A percentile compares a stretch with the other conserved stretches of the same genome.
Evolutionary conservation across 2,113 vertebrate species (phyloP).

Genomic region (Pao palembangensis): DNA sequence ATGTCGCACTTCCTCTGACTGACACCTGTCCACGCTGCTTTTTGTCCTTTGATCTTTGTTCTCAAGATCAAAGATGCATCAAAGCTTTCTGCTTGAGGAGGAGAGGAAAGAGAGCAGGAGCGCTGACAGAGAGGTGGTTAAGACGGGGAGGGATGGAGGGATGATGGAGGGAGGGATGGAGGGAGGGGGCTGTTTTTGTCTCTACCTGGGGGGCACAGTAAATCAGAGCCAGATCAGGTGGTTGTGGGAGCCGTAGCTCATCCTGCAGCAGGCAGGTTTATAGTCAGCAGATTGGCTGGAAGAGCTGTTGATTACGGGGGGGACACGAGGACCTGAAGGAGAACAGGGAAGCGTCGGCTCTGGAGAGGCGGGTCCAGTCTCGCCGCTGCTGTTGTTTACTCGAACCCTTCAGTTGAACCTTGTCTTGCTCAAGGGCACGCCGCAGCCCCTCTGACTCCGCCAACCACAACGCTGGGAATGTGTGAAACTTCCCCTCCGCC

Average conservation of each 20-base stretch:
- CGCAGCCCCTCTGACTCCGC: neutral
- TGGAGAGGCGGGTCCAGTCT: neutral
- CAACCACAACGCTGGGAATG: conserved; percentile 26
- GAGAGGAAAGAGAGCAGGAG: conserved; percentile 7
- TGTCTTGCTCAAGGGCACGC: neutral
- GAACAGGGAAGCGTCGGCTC: neutral
- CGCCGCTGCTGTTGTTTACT: neutral
- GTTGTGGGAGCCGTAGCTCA: conserved; percentile 58
- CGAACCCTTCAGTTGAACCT: neutral
- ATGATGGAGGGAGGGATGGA: conserved; percentile 51
- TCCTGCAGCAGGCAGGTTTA: conserved; percentile 61
- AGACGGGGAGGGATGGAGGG: conserved; percentile 23
- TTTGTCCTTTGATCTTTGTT: too few species aligned
- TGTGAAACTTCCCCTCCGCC: conserved; percentile 28
- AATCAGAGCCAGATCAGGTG: conserved; percentile 66
- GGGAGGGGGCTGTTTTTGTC: conserved; percentile 59
- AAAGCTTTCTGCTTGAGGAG: neutral
- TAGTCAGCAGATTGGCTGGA: conserved; percentile 67
- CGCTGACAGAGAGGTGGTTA: neutral
- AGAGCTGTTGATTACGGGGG: conserved; percentile 67
- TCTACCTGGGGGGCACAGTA: conserved; percentile 69
- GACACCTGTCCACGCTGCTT: too few species aligned
- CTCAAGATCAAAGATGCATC: too few species aligned
- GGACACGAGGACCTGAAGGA: neutral
- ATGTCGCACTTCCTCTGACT: neutral